Evolutionary conservation across 2,113 vertebrate genomes (phyloP), one percentile per base, ranked within the genome.

Genomic region (Coregonus clupeaformis): DNA sequence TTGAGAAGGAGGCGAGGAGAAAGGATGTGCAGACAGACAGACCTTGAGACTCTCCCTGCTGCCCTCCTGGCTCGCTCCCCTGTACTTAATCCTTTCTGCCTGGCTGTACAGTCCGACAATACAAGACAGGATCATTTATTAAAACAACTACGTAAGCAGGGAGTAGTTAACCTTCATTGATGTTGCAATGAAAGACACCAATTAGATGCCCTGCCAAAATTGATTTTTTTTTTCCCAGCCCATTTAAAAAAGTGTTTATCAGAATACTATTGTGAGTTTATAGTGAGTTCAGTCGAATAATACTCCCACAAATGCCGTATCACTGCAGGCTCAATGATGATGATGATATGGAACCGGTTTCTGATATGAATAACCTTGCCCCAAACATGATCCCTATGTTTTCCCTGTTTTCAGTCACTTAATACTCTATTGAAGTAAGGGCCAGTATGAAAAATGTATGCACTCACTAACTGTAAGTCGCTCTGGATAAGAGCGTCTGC

Each of bases 401-500:
- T 18, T 70, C 24, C 30, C 62, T 27, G 36, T 42, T 36, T 45
- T 25, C 42, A 11, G 32, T 68, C 68, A 52, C 64, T 20, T 75
- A 29, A 55, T 74, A 79, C 73, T 77, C 76, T 69, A 76, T 80
- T 89, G 84, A 87, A 78, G 78, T n/a, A 30, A 69, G 75, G 5
- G 6, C 68, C n/a, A n/a, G n/a, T n/a, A n/a, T n/a, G n/a, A n/a
- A n/a, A n/a, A n/a, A n/a, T n/a, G n/a, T n/a, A n/a, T n/a, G n/a
- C n/a, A n/a, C n/a, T n/a, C n/a, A n/a, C n/a, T n/a, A n/a, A n/a
- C n/a, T n/a, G n/a, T n/a, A n/a, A n/a, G n/a, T n/a, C n/a, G n/a
- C n/a, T n/a, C n/a, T n/a, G n/a, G n/a, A n/a, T n/a, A n/a, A n/a
- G n/a, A n/a, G n/a, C n/a, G n/a, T n/a, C n/a, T n/a, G n/a, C n/a